Evolutionary conservation across 2,113 vertebrate genomes (phyloP).

Genomic region (Electrona antarctica): DNA sequence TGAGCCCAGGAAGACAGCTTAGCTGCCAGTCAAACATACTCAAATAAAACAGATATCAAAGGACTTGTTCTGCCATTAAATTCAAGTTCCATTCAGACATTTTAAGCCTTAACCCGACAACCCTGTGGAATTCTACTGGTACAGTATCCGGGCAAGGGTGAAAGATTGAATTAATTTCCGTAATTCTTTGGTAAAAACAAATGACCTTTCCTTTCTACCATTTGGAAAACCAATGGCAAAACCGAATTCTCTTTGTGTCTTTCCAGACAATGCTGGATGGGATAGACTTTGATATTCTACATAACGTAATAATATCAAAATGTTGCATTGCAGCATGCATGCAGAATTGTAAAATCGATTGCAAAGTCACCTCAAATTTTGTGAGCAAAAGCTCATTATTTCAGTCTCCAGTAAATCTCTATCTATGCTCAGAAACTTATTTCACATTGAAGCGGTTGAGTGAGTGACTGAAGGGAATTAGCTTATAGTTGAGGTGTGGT

Average conservation of each 20-base stretch:
- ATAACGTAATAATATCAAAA: not conserved
- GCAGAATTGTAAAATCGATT: not conserved
- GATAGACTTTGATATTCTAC: not conserved
- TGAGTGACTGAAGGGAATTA: constrained; percentile 41
- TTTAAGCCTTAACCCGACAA: constrained; percentile 17
- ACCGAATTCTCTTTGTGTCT: not conserved
- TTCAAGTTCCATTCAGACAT: constrained; percentile 3
- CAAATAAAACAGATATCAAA: constrained; percentile 12
- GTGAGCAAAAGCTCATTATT: not conserved
- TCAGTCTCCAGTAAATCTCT: not conserved
- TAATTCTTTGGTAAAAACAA: no score
- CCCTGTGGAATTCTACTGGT: not conserved
- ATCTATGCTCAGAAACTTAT: constrained; percentile 4
- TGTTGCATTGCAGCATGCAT: constrained; percentile 37
- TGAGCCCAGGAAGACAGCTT: constrained; percentile 64
- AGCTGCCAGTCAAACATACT: constrained; percentile 50
- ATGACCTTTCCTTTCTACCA: no score
- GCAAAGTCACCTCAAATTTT: constrained; percentile 2
- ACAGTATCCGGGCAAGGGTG: no score
- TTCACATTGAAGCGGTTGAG: constrained; percentile 63
- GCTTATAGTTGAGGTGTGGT: constrained; percentile 49
- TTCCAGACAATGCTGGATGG: not conserved
- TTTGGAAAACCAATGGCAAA: constrained; percentile 3
- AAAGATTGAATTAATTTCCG: no score
- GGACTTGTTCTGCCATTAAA: constrained; percentile 33